Evolutionary conservation across 2,888 invertebrate species (phyloP), one percentile per base, ranked within the genome.

Genomic region (Allolobophora icterica): DNA sequence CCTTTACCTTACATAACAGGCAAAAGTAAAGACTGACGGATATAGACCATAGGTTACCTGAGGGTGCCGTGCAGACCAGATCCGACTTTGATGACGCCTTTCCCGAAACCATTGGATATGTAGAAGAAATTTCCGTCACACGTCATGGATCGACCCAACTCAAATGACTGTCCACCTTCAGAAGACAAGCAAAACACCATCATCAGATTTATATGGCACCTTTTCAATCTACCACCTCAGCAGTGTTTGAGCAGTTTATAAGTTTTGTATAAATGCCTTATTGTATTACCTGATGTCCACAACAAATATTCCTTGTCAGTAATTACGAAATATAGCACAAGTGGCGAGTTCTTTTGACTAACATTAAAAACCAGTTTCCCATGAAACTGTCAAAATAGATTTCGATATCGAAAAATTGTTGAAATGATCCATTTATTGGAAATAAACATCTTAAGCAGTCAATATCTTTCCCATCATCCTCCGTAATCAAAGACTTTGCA

Each of bases 21-120:
- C 13, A 15, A 42, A 11, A 11, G 42, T 42, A 42, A 42, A 42
- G 52, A 52, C 52, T 1, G 52, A 2, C 17, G 30, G 13, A n/a
- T 71, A 71, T 71, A 17, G n/a, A n/a, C 11, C 4, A 3, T 35
- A n/a, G 83, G 71, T 71, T 93, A 95, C 95, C 95, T 94, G 8
- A 95, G 92, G 17, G 95, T 94, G 11, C 95, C 95, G 93, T 94
- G 94, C 3, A 95, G 93, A 15, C 95, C 95, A 34, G 94, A 94
- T 30, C 95, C 95, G 89, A 95, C 93, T 92, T 95, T 95, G 35
- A 95, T 94, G 13, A 95, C 91, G 13, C 95, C 95, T 92, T 93
- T 93, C 1, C 95, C 95, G 92, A 93, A 93, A 24, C 93, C 93
- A 92, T 94, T 95, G 8, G 95, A 95, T 33, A 94, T 94, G 92